Evolutionary conservation across 2,113 vertebrate genomes (phyloP), one percentile per base, ranked within the genome.

Genomic region (Carassius carassius): DNA sequence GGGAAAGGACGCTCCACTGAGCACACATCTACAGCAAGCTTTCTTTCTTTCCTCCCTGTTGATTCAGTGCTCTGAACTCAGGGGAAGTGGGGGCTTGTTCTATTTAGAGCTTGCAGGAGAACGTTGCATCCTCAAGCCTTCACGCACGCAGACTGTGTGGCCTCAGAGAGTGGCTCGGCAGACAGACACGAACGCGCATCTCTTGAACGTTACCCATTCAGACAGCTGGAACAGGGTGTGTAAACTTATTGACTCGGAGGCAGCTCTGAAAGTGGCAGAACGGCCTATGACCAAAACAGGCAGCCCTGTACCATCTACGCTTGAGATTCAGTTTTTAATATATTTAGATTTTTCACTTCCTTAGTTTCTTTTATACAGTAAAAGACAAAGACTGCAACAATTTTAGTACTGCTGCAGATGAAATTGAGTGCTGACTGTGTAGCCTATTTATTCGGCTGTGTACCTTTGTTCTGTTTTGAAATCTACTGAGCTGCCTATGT

Each of bases 151-250:
- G 32, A 74, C 19, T 60, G 63, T 65, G 51, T 44, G 72, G 70
- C 82, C 37, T 67, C 13, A 74, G 70, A 81, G 81, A 86, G 67
- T 23, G 70, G 76, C 81, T 74, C 76, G 47, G 82, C 49, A 88
- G 90, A 88, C 89, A 78, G 77, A 65, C 70, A 19, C 25, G 11
- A 9, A 23, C 85, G 89, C 35, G 84, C 81, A 86, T 54, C 75
- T 69, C 73, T 89, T 84, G 83, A 89, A 84, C 51, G 51, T 92
- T 88, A 93, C 91, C 86, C 80, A 63, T 78, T 65, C 49, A 5
- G 91, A 93, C 92, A 93, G 87, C 89, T 91, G 85, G 85, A 86
- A 41, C 62, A 84, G 76, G 76, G 76, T 85, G 83, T 78, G 83
- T 77, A 72, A 85, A 70, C 76, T 49, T 78, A 78, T 47, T 83